These are phyloP conservation scores for Channa maculata DNA, from an alignment of 2,113 vertebrate species.

Conservation along the genomic window DNA sequence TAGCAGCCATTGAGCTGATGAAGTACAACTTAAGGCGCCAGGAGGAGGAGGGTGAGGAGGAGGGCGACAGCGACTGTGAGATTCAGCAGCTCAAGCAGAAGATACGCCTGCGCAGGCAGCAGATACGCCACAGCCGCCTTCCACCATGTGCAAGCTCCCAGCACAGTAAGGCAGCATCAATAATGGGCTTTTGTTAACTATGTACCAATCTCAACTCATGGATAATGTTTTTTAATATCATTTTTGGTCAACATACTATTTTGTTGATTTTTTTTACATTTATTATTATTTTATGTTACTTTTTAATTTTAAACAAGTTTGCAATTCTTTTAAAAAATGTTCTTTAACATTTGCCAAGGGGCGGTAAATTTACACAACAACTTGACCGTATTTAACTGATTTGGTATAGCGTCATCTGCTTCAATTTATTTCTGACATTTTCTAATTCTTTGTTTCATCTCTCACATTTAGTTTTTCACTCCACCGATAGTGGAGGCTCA, in stretches of 20 bases:
- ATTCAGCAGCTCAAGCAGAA: constrained; percentile 98
- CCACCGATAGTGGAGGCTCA: constrained; percentile 91
- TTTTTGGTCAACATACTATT: background rate
- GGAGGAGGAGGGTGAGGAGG: constrained; percentile 85
- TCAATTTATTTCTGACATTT: background rate
- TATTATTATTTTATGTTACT: no score
- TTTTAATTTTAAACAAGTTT: no score
- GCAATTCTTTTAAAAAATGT: no score
- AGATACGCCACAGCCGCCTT: constrained; percentile 88
- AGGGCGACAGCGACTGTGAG: constrained; percentile 92
- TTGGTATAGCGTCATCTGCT: background rate
- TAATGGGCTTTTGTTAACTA: background rate
- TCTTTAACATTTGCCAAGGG: no score
- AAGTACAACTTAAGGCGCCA: constrained; percentile 93
- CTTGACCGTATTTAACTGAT: no score
- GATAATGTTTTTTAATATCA: background rate
- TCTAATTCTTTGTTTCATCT: background rate
- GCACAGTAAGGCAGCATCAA: constrained; percentile 60
- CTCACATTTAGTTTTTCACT: constrained; percentile 81
- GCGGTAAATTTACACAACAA: no score
- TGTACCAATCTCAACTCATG: no score
- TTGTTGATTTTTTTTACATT: no score
- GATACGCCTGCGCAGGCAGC: constrained; percentile 93
- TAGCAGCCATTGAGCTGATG: constrained; percentile 98
- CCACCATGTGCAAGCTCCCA: constrained; percentile 67